Evolutionary conservation across 2,888 invertebrate species (phyloP).

Genomic region (Tromatobia lineatoria): DNA sequence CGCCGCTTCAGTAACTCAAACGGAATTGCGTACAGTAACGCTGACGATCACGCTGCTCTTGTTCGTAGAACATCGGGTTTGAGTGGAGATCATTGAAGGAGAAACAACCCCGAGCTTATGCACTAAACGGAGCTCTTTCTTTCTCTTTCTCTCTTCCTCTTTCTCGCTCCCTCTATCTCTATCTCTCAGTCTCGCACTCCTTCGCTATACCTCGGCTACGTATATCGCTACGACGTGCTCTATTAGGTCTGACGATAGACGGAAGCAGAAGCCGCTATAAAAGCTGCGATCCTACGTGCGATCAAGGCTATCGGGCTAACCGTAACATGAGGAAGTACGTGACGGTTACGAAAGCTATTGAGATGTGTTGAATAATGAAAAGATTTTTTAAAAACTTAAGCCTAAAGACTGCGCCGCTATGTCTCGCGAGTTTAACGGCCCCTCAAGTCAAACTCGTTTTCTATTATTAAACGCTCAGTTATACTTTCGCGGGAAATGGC

Average conservation of each 20-base stretch:
- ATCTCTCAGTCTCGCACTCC: not conserved
- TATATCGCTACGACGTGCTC: constrained; percentile 46
- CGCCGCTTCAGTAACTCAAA: constrained; percentile 20
- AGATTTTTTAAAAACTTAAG: not conserved
- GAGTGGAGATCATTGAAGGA: not conserved
- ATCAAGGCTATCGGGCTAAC: constrained; percentile 32
- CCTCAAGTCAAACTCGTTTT: constrained; percentile 25
- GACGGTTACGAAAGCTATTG: constrained; percentile 19
- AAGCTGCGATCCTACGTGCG: constrained; percentile 36
- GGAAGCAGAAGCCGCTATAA: constrained; percentile 34
- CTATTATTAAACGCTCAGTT: constrained; percentile 52
- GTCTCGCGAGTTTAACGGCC: constrained; percentile 8
- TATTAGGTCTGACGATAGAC: constrained; percentile 36
- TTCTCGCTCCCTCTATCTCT: not conserved
- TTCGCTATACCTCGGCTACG: not conserved
- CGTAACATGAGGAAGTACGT: constrained; percentile 17
- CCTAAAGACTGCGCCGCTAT: constrained; percentile 20
- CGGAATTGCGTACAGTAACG: not conserved
- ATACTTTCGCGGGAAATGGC: constrained; percentile 24
- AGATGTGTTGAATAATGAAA: constrained; percentile 25
- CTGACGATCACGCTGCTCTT: not conserved
- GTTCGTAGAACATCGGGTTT: not conserved
- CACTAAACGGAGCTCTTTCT: constrained; percentile 16
- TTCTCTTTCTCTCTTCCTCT: not conserved
- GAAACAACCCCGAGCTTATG: constrained; percentile 19